A percentile compares a stretch with the other conserved stretches of the same genome.
Conservation (phyloP, 2,113 vertebrate genomes). For the Pavo muticus region DNA sequence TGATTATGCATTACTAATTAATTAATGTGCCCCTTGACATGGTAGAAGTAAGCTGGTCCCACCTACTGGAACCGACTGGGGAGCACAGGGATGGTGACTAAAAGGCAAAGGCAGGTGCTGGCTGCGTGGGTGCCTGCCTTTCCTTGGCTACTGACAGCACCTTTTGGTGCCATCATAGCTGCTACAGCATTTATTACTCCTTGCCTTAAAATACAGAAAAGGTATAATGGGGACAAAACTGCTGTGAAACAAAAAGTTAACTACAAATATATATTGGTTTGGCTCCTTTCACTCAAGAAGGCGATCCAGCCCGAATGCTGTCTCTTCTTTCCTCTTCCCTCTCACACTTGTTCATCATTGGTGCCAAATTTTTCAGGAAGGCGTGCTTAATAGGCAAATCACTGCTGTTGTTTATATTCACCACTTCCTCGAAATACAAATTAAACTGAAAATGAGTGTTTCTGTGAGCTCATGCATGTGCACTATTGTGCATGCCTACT, state of each 20-base stretch:
- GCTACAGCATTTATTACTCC: conserved; percentile 26
- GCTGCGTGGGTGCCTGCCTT: not conserved
- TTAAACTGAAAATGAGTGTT: not conserved
- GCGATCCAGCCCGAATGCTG: not conserved
- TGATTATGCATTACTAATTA: not conserved
- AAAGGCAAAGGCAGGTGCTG: not conserved
- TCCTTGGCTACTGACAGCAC: not conserved
- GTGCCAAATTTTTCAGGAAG: not conserved
- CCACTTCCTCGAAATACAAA: not conserved
- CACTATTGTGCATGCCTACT: fast-evolving
- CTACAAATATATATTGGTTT: not conserved
- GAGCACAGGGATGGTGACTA: not conserved
- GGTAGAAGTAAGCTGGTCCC: not conserved
- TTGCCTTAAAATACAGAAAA: not conserved
- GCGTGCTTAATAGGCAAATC: not conserved
- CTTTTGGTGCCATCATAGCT: conserved; percentile 31
- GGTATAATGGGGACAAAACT: not conserved
- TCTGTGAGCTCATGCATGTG: not conserved
- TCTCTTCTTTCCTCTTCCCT: not conserved
- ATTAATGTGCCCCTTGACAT: not conserved
- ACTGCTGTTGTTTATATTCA: not conserved
- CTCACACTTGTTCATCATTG: not conserved
- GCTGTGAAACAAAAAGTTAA: not conserved
- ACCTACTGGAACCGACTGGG: not conserved
- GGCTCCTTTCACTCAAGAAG: not conserved